phyloP scores from a whole-genome alignment of 2,797 vertebrate species.

The Rachycentron canadum region DNA sequence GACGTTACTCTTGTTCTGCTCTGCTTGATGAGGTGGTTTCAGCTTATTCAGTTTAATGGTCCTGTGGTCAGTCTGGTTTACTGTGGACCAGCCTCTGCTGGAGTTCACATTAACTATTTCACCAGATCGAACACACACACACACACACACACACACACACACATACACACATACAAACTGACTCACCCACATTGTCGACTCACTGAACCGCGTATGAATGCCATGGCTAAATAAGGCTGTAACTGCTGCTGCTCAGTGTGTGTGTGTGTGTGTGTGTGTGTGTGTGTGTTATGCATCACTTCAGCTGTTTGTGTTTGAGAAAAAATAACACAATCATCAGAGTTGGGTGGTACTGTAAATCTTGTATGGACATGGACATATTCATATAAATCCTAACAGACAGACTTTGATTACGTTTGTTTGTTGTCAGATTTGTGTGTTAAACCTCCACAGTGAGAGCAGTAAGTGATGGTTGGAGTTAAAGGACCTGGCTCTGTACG shows the following conservation, averaged over 20 bases:
- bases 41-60: background rate
- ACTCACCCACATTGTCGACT: background rate
- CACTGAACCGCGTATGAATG: constrained; percentile 15
- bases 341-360: background rate
- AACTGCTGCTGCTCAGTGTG: constrained; percentile 11
- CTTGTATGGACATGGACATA: background rate
- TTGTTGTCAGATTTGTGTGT: too few species aligned
- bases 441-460: too few species aligned
- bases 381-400: background rate
- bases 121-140: background rate
- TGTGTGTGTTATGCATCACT: background rate
- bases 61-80: too few species aligned
- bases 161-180: constrained; percentile 18
- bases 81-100: too few species aligned
- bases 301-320: background rate
- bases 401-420: background rate
- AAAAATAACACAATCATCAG: background rate
- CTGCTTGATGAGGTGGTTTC: background rate
- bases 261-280: background rate
- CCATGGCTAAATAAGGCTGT: constrained; percentile 55
- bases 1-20: too few species aligned
- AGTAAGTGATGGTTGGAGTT: too few species aligned
- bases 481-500: too few species aligned
- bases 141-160: background rate
- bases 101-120: too few species aligned